These are phyloP conservation scores for Timema cristinae DNA, from an alignment of 2,888 invertebrate species.

Conservation along the genomic window DNA sequence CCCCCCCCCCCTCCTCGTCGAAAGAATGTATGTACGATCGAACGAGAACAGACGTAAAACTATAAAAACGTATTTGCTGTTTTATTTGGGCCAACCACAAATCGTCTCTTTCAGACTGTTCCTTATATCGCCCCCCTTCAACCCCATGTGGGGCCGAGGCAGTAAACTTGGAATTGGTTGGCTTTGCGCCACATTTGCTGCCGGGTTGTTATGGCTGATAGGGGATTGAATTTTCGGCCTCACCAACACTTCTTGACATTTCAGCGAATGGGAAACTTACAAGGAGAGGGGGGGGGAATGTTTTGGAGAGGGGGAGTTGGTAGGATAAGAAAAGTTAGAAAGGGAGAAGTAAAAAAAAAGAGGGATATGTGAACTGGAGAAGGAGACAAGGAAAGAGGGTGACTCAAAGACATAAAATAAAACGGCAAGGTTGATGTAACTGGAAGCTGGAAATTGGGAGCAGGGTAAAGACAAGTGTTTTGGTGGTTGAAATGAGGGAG, in stretches of 20 bases:
- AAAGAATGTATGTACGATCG: no score
- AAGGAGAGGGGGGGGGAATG: not conserved
- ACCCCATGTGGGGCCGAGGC: slow-evolving; percentile 15
- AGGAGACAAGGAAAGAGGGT: slow-evolving; percentile 21
- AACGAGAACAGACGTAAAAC: no score
- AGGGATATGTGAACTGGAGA: slow-evolving; percentile 12
- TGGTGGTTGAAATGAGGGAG: slow-evolving; percentile 10
- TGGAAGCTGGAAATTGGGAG: slow-evolving; percentile 14
- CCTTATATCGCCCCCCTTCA: not conserved
- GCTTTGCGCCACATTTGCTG: slow-evolving; percentile 25
- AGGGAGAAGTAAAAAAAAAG: not conserved
- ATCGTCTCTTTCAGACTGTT: slow-evolving; percentile 22
- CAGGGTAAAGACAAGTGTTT: slow-evolving; percentile 12
- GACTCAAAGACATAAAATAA: slow-evolving; percentile 24
- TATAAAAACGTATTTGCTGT: slow-evolving; percentile 1
- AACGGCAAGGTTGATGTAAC: slow-evolving; percentile 19
- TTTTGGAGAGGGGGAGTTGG: no score
- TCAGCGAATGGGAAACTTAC: slow-evolving; percentile 24
- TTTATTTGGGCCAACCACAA: slow-evolving; percentile 30
- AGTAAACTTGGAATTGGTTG: slow-evolving; percentile 32
- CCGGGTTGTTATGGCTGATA: slow-evolving; percentile 28
- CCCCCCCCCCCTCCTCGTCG: no score
- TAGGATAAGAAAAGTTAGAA: slow-evolving; percentile 10
- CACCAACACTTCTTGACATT: slow-evolving; percentile 30
- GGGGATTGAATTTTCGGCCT: slow-evolving; percentile 26